Base-by-base conservation (phyloP, 2,113 vertebrate genomes). In the Stegostoma tigrinum region DNA sequence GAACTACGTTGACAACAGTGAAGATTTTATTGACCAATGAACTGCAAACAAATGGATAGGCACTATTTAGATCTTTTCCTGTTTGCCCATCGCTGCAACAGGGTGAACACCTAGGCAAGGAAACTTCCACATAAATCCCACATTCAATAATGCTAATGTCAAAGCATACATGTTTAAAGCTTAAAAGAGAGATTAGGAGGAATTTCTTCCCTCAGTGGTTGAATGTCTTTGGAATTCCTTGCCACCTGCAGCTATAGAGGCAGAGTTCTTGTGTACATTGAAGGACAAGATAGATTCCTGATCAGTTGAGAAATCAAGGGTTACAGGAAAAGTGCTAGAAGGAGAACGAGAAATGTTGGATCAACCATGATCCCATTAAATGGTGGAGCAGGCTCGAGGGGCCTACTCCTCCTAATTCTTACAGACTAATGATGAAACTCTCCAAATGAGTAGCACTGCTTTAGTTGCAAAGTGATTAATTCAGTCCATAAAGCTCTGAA, bases 1-100 rank as follows among this genome's bases (percentile, higher is more conserved):
- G 55, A 91, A 90, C 55, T 55, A 24, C 30, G 48, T 45, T 90
- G 15, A 68, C 64, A 42, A 67, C 64, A 38, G n/a, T 67, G 61
- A 94, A n/a, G n/a, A 94, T 67, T 94, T 94, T 30, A 42, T 27
- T 91, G 55, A 64, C 55, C 89, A 91, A 64, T 64, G 55, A 94
- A 94, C 61, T 67, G 61, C 34, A 94, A 94, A 21, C 61, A 67
- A 67, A 93, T 19, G 61, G 1, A 17, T 52, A 12, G n/a, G n/a
- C n/a, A n/a, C 19, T 67, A 24, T 23, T 38, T 21, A 21, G n/a
- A n/a, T 94, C 90, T n/a, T 68, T 66, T 42, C 64, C 61, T 67
- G 34, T 91, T 87, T n/a, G 52, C 21, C n/a, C 67, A 66, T 23
- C 24, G 24, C 6, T 42, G n/a, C 64, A 66, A 67, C 90, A 68